Evolutionary conservation across 1,140 invertebrate species (phyloP), one percentile per base, ranked within the genome.

Genomic region (Drosophila dunni): DNA sequence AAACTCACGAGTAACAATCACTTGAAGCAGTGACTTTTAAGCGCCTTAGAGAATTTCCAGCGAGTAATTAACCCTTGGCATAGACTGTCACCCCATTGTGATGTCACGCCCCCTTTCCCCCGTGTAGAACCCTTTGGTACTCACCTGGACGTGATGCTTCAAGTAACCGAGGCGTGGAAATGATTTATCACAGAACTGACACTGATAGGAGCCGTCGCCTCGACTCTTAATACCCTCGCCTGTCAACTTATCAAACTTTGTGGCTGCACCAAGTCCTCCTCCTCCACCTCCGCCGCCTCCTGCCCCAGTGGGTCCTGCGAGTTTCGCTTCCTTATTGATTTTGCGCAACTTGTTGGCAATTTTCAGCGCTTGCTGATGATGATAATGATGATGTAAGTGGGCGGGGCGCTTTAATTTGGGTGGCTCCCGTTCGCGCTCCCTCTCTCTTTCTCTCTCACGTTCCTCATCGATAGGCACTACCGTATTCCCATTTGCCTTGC

Each of bases 131-230:
- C 75, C 34, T 36, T 48, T 50, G 0, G 38, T 15, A 86, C 93
- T 94, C 93, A 98, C 97, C 96, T 98, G 97, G 93, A 98, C 97
- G 94, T 98, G 97, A 93, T 97, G 97, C 93, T 97, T 98, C 73
- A 98, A 94, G 91, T 97, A 97, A 60, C 95, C 96, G 34, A 97
- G 94, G 45, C 97, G 94, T 1, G 97, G 96, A 93, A 98, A 98
- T 50, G 97, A 96, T 92, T 97, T 97, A 72, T 97, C 96, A 93
- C 97, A 98, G 93, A 97, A 98, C 92, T 96, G 96, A 93, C 97
- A 98, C 75, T 96, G 95, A 94, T 98, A 97, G 40, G 97, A 97
- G 65, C 91, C 91, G 79, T 92, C 91, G 81, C 78, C 80, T 42
- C 77, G 75, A 34, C 73, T 81, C 63, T 92, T 92, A 92, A 92